These are phyloP conservation scores for Uromys caudimaculatus DNA, from an alignment of 2,797 vertebrate genomes.

Conservation along the genomic window DNA sequence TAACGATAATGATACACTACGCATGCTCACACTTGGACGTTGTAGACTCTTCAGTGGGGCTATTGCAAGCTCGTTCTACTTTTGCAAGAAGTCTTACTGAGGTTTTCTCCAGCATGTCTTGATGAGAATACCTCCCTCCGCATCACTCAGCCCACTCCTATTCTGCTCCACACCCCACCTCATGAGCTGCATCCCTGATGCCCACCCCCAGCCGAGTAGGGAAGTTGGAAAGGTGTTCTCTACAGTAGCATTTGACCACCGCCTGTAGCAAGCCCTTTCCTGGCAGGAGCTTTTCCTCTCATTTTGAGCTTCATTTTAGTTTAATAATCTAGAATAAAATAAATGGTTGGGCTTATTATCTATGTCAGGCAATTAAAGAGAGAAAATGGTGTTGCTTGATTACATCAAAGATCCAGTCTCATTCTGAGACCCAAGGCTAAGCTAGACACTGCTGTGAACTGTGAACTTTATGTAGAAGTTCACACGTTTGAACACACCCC, in stretches of 20 bases:
- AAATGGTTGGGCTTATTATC: neutral
- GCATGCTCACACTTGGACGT: conserved; percentile 38
- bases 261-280: neutral
- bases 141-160: no score
- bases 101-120: conserved; percentile 21
- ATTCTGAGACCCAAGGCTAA: neutral
- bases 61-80: conserved; percentile 54
- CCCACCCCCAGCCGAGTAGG: neutral
- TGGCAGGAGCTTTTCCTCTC: neutral
- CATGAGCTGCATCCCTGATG: no score
- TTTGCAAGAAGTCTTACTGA: conserved; percentile 21
- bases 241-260: neutral
- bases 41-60: conserved; percentile 50
- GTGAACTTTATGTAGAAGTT: neutral
- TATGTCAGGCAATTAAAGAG: conserved; percentile 11
- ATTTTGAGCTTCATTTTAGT: neutral
- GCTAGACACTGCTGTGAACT: neutral
- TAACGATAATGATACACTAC: conserved; percentile 49
- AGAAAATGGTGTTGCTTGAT: neutral
- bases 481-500: neutral
- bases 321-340: conserved; percentile 35
- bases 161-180: no score
- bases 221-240: conserved; percentile 23
- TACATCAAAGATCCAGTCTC: neutral
- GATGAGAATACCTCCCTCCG: conserved; percentile 5